Base-by-base conservation (phyloP, 2,888 invertebrate species). In the Hydroisotoma schaefferi region DNA sequence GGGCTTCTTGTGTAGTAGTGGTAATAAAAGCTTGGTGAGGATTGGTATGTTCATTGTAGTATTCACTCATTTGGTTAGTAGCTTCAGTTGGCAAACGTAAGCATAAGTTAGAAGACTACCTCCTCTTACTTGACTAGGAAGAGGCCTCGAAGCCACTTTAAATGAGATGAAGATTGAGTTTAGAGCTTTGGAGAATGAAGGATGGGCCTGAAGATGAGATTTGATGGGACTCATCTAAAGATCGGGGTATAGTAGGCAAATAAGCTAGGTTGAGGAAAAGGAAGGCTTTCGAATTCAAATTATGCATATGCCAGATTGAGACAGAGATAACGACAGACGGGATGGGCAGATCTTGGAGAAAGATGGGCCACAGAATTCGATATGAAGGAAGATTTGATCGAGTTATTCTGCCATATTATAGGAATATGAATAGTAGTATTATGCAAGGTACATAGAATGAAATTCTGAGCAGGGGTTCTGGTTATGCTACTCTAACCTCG, bases 291-390 rank as follows among this genome's bases (percentile, higher is more conserved):
- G 26, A 55, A 55, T 46, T 55, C 47, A 61, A 64, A 61, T 61
- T 64, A 64, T 56, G 61, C 57, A 60, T 61, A 57, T 61, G 60
- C 60, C 61, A 64, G 64, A 64, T 64, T 64, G 64, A 64, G 47
- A 51, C 18, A 28, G 48, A 55, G 64, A 64, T 64, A 64, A 58
- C 29, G 37, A 8, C 40, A 27, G 23, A 46, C 29, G 46, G 57
- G 63, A 63, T 63, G 63, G 63, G 63, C 60, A 55, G 60, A 59
- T 55, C 57, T 52, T 51, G 38, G 51, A 23, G 40, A 61, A 46
- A 44, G 23, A 52, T 28, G 37, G 37, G n/a, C 29, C 51, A 27
- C 18, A 22, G 8, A 52, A 27, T 49, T 49, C 28, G 28, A 40
- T 40, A 40, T 40, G 20, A 40, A n/a, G n/a, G n/a, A n/a, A n/a